phyloP scores from a whole-genome alignment of 1,140 invertebrate genomes.

The Homarus americanus region DNA sequence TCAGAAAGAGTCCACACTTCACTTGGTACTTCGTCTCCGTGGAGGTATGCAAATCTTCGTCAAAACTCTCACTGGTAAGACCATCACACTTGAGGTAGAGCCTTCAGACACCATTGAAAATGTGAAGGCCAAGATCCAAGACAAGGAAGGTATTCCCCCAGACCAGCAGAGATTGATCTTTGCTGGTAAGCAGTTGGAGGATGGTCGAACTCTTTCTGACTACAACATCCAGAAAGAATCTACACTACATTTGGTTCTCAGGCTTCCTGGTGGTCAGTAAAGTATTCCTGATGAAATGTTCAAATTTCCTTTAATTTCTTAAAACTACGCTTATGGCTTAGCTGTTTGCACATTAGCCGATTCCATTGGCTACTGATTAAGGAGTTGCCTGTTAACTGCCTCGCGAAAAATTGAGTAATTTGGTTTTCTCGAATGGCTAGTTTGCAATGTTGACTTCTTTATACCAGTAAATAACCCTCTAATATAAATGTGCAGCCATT shows the following conservation, averaged over 20 bases:
- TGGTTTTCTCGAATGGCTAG: too few relatives aligned
- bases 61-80: conserved; percentile 29
- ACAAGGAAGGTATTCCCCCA: conserved; percentile 27
- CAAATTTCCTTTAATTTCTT: neutral
- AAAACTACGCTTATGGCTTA: too few relatives aligned
- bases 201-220: conserved; percentile 19
- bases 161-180: conserved; percentile 46
- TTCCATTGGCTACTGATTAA: too few relatives aligned
- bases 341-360: neutral
- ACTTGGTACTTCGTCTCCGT: neutral
- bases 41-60: conserved; percentile 40
- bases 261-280: neutral
- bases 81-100: conserved; percentile 28
- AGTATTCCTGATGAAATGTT: neutral
- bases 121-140: conserved; percentile 31
- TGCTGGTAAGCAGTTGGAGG: conserved; percentile 30
- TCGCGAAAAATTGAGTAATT: too few relatives aligned
- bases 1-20: conserved; percentile 28
- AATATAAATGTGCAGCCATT: too few relatives aligned
- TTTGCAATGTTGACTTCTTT: too few relatives aligned
- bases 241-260: neutral
- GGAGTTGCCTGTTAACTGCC: too few relatives aligned
- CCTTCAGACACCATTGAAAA: conserved; percentile 35
- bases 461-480: too few relatives aligned
- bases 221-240: conserved; percentile 40